Evolutionary conservation across 92 coral and sea anemone genomes (phyloP).

Genomic region (Palythoa grandiflora): DNA sequence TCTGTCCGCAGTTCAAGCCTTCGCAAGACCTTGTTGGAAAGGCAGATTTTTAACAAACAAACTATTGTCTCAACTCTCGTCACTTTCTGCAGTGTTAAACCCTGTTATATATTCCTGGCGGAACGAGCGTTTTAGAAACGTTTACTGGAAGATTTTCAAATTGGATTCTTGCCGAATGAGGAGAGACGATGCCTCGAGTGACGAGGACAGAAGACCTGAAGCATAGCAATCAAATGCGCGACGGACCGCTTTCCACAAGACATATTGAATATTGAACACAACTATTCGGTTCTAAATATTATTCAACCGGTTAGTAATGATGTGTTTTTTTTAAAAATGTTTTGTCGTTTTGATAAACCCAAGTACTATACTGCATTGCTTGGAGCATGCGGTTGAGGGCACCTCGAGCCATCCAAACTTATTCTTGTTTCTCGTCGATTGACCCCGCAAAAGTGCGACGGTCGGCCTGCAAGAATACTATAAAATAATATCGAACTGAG

Average conservation of each 20-base stretch:
- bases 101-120: constrained; percentile 48
- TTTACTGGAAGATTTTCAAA: constrained; percentile 15
- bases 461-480: no score
- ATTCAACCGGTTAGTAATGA: no score
- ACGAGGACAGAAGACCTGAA: background rate
- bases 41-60: background rate
- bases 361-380: no score
- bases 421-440: no score
- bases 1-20: background rate
- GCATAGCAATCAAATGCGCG: background rate
- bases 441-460: no score
- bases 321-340: no score
- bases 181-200: background rate
- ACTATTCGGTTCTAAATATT: no score
- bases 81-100: constrained; percentile 23
- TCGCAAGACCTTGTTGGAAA: constrained; percentile 9
- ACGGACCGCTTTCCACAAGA: background rate
- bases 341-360: no score
- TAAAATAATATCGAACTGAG: no score
- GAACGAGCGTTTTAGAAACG: constrained; percentile 27
- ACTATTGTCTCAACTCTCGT: background rate
- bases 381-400: no score
- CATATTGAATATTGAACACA: background rate
- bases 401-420: no score
- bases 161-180: background rate